Evolutionary conservation across 2,113 vertebrate species (phyloP), one percentile per base, ranked within the genome.

Genomic region (Poecile atricapillus): DNA sequence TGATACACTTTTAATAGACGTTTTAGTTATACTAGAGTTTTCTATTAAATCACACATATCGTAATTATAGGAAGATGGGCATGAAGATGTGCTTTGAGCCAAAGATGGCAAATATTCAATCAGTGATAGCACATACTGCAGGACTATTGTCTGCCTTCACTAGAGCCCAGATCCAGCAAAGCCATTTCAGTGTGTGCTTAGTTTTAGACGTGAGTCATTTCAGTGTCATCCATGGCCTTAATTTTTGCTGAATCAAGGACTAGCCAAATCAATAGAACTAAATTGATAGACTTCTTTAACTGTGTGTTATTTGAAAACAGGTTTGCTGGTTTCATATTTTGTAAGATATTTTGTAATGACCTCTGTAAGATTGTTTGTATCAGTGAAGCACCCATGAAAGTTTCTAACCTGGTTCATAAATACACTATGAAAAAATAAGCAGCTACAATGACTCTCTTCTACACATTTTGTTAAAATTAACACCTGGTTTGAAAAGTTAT

Each of bases 371-470:
- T 87, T 95, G 89, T 95, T 93, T 4, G 0, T 93, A 92, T 88
- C 86, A 96, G 86, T 90, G 90, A 96, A 97, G 95, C 95, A 96
- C 95, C 96, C 90, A 86, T 95, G 90, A 95, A 89, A 94, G 62
- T 96, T 95, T 96, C 89, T 96, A 93, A 97, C 91, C 83, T 96
- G 94, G 95, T 95, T 96, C 77, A 92, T 83, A 96, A 93, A 93
- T 80, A 80, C 43, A 67, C 50, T 83, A 93, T 85, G 93, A 96
- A 97, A 97, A 97, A 97, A 97, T 97, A 97, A 96, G 83, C 93
- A 93, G 87, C 91, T 94, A 95, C 87, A 93, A 94, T 92, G 89
- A 96, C 79, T 89, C 62, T 95, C 83, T 88, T 84, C 83, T 91
- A 89, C 46, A 77, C 37, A 49, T 62, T 92, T 79, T 93, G 90